Conservation (phyloP, 2,888 invertebrate genomes). For the Caenorhabditis sp. region DNA sequence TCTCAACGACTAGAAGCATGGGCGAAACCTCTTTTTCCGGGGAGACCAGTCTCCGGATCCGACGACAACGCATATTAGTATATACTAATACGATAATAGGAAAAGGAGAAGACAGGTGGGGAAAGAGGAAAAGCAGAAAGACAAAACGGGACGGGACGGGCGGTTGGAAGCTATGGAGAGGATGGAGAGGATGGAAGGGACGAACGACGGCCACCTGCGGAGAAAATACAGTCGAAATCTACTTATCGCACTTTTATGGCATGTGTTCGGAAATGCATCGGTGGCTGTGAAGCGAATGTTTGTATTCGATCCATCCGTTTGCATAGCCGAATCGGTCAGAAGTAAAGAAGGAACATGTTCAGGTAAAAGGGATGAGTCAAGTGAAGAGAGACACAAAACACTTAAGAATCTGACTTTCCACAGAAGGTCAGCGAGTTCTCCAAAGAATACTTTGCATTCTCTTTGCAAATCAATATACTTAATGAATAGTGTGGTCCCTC, state of each 20-base stretch:
- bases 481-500: conserved; percentile 26
- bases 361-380: neutral
- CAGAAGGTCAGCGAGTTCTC: neutral
- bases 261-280: conserved; percentile 36
- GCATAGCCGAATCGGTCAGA: neutral
- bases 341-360: neutral
- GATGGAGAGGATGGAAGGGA: neutral
- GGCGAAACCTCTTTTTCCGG: conserved; percentile 19
- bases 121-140: conserved; percentile 9
- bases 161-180: too few species aligned
- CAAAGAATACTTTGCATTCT: neutral
- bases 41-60: conserved; percentile 15
- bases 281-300: neutral
- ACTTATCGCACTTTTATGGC: conserved; percentile 49
- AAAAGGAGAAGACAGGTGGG: conserved; percentile 17
- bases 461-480: conserved; percentile 25
- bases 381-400: neutral
- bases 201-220: conserved; percentile 25
- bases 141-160: conserved; percentile 15
- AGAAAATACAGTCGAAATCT: conserved; percentile 41
- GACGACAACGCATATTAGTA: conserved; percentile 33
- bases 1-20: neutral
- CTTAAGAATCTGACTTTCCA: neutral
- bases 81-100: conserved; percentile 45
- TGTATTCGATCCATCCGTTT: conserved; percentile 7